Conservation (phyloP, 2,888 invertebrate species). For the Onthophagus sagittarius region DNA sequence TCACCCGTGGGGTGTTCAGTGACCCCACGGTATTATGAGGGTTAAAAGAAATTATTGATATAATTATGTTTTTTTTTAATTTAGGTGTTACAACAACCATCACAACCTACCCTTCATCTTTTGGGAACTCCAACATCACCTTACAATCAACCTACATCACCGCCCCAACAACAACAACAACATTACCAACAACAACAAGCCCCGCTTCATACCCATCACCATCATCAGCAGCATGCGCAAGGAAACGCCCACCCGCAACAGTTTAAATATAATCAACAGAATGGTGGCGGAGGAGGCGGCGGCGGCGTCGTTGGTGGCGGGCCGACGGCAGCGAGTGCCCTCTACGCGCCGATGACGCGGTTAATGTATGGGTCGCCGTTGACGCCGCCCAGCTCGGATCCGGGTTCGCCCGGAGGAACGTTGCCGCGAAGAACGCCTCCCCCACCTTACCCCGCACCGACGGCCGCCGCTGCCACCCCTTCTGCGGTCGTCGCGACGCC, state of each 20-base stretch:
- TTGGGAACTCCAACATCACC: conserved; percentile 54
- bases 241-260: conserved; percentile 38
- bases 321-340: conserved; percentile 47
- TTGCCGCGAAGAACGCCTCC: conserved; percentile 70
- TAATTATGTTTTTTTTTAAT: too few relatives aligned
- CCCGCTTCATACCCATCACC: conserved; percentile 52
- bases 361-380: conserved; percentile 79
- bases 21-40: too few relatives aligned
- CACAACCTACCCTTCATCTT: conserved; percentile 54
- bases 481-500: conserved; percentile 13
- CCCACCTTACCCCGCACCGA: conserved; percentile 69
- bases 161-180: conserved; percentile 43
- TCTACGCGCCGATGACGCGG: conserved; percentile 57
- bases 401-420: conserved; percentile 75
- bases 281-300: conserved; percentile 32
- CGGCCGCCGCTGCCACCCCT: conserved; percentile 39
- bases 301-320: conserved; percentile 31
- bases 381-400: conserved; percentile 85
- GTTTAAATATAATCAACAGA: conserved; percentile 34
- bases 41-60: too few relatives aligned
- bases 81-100: conserved; percentile 35
- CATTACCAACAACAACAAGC: conserved; percentile 43
- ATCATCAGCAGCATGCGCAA: conserved; percentile 32
- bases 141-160: conserved; percentile 44
- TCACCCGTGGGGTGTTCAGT: too few relatives aligned